These are phyloP conservation scores for Triplophysa yarkandensis DNA, from an alignment of 2,797 vertebrate genomes.

Conservation along the genomic window DNA sequence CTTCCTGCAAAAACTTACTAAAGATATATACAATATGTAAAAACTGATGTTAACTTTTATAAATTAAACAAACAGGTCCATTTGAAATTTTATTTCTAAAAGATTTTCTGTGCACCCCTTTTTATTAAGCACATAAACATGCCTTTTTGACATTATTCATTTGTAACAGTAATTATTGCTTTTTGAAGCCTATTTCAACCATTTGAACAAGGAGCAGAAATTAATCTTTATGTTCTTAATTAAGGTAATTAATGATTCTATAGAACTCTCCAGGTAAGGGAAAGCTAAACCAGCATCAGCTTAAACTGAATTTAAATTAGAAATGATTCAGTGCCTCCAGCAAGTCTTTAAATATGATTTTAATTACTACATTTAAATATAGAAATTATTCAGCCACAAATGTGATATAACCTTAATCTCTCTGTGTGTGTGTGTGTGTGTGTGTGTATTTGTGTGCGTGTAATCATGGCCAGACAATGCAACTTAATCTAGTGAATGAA, in stretches of 20 bases:
- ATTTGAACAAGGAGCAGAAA: constrained; percentile 4
- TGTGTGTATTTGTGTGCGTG: not conserved
- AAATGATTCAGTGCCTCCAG: constrained; percentile 14
- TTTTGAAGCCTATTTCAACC: not conserved
- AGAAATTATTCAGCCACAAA: constrained; percentile 11
- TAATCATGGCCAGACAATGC: constrained; percentile 28
- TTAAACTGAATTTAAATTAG: not conserved
- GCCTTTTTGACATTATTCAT: no score
- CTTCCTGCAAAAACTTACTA: no score
- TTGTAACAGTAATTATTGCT: no score
- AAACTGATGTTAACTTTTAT: no score
- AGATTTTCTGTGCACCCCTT: no score
- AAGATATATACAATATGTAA: no score
- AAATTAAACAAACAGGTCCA: no score
- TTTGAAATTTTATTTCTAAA: no score
- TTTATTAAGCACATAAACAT: no score
- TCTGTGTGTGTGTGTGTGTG: not conserved
- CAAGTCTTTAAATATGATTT: not conserved
- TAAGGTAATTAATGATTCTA: constrained; percentile 7
- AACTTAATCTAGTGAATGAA: constrained; percentile 70
- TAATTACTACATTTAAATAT: constrained; percentile 12
- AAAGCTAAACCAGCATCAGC: not conserved
- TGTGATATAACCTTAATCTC: not conserved
- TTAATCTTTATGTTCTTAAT: not conserved
- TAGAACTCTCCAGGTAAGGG: constrained; percentile 16